Conservation (phyloP, 1,140 invertebrate genomes). For the Armadillidium nasatum region DNA sequence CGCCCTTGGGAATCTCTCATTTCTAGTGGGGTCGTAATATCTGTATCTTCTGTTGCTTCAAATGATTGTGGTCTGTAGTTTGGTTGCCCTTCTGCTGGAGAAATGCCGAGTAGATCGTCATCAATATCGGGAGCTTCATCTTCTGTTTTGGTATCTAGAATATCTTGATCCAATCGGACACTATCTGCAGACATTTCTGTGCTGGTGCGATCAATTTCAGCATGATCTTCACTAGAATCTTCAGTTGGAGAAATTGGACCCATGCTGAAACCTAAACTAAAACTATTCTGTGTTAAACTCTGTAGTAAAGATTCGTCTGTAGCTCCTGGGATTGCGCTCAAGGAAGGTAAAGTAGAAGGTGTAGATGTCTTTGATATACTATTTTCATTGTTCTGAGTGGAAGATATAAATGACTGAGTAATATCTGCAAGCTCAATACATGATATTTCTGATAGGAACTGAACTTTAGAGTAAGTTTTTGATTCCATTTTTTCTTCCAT, state of each 20-base stretch:
- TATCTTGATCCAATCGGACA: constrained; percentile 46
- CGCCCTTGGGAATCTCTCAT: constrained; percentile 40
- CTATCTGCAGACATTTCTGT: constrained; percentile 42
- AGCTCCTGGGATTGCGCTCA: constrained; percentile 30
- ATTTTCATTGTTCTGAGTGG: background rate
- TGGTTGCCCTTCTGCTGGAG: constrained; percentile 30
- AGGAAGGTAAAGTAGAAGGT: constrained; percentile 30
- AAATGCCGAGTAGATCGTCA: constrained; percentile 45
- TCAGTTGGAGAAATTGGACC: constrained; percentile 40
- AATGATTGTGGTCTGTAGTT: constrained; percentile 39
- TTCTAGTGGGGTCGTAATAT: constrained; percentile 45
- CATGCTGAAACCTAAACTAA: constrained; percentile 27
- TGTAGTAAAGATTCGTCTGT: constrained; percentile 25
- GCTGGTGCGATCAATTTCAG: constrained; percentile 43
- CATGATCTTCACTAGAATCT: constrained; percentile 43
- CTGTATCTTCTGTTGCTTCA: constrained; percentile 44
- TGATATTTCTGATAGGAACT: background rate
- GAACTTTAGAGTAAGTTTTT: constrained; percentile 17
- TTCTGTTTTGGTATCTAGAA: constrained; percentile 47
- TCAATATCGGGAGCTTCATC: constrained; percentile 48
- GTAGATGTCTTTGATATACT: constrained; percentile 23
- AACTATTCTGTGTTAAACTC: constrained; percentile 35
- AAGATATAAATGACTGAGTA: background rate
- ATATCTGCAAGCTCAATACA: background rate
- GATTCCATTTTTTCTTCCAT: constrained; percentile 17